Base-by-base conservation (phyloP, 2,797 vertebrate species). In the Falco naumanni region DNA sequence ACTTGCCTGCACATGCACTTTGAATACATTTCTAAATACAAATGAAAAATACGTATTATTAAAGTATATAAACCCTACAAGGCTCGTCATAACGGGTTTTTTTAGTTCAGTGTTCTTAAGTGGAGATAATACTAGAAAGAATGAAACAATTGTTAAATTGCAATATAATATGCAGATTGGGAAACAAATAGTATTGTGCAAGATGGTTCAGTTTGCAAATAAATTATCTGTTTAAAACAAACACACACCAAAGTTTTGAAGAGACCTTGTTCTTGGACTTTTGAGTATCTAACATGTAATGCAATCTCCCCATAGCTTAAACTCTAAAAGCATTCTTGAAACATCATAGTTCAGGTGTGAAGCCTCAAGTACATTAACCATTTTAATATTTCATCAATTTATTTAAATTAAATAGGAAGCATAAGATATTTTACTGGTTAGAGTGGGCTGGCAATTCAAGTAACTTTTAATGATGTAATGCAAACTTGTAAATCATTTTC, bases 311-410 rank as follows among this genome's bases (percentile, higher is more conserved):
- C 68, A 29, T 34, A 61, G 56, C 26, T 81, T 57, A 94, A 72
- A 94, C 77, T 91, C 87, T 88, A 94, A 94, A 96, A 93, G 50
- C 75, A 71, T 92, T 95, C 89, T 70, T 95, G 89, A 94, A 84
- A 61, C 64, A 81, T 70, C 81, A 64, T 31, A 41, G 65, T 60
- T 95, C 94, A 97, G 97, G 95, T 96, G 87, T 82, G 71, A 97
- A 93, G 48, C 85, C 83, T 95, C 74, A 92, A 54, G 66, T 90
- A 43, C 71, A 88, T 69, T 83, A 57, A 75, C 33, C 33, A 17
- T 90, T 92, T 93, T 71, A 87, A n/a, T 79, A 94, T 77, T 92
- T 82, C 43, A 80, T 57, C 7, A 5, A 28, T 79, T 86, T 72
- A 84, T 87, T 94, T 91, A 92, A 89, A 92, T 69, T 50, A 84